Evolutionary conservation across 1,140 invertebrate species (phyloP), one percentile per base, ranked within the genome.

Genomic region (Brachionus paranguensis): DNA sequence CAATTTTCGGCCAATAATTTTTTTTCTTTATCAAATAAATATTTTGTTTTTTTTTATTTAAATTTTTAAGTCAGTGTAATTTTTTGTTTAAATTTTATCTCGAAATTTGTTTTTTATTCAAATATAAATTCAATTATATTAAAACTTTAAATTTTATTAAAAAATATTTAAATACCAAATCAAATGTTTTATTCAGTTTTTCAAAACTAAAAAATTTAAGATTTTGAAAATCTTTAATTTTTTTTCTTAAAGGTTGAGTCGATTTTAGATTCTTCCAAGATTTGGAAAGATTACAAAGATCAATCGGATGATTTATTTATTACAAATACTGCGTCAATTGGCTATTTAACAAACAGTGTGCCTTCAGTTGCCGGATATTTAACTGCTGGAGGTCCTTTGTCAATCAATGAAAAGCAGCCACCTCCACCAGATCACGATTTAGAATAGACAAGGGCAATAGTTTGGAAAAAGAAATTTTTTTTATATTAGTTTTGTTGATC

Each of bases 221-320:
- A 29, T 37, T 37, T 37, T 37, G 33, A 37, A 37, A 7, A 37
- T 37, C 6, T 0, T 37, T 29, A 29, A 29, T 37, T 37, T 37
- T 43, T 8, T 17, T 24, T 24, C 45, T 64, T 74, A 72, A 85
- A 91, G 88, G 94, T 98, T 27, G 92, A 91, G 72, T 92, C 92
- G 29, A 92, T 96, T 78, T 90, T 99, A 78, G 93, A 95, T 64
- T 93, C 93, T 85, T 96, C 95, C 84, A 91, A 92, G 14, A 92
- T 96, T 17, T 99, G 97, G 97, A 92, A 94, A 29, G 95, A 98
- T 87, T 99, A 97, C 89, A 95, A 94, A 86, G 95, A 97, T 91
- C 97, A 99, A 90, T 93, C 94, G 85, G 97, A 99, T 88, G 97
- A 99, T 92, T 91, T 99, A 27, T 99, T 99, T 88, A 95, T 99